Evolutionary conservation across 2,888 invertebrate species (phyloP), one percentile per base, ranked within the genome.

Genomic region (Seira ritae): DNA sequence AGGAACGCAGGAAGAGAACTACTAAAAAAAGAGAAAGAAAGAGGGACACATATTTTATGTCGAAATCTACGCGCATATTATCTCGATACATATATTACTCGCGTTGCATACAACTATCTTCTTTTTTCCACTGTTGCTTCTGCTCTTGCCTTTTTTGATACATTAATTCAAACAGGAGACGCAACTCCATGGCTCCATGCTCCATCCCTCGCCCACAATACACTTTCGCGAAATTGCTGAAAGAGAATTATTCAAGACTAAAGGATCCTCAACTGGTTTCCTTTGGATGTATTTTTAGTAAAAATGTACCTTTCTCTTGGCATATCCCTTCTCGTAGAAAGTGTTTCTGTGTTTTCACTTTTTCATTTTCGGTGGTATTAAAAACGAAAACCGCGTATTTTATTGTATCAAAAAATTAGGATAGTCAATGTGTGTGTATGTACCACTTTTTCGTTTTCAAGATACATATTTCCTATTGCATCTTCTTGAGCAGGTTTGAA

Each of bases 101-200:
- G 15, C 71, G 55, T 23, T 31, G 31, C 31, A 73, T 73, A 73
- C 55, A 55, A 20, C 42, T 6, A 65, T 77, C 23, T 62, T 42
- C 75, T 46, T 66, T 31, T 78, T 71, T 55, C 66, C 31, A 71
- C 71, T 79, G 79, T 79, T 79, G 79, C 79, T 79, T 70, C 67
- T 17, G 19, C 55, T 31, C 24, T 31, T 31, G n/a, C 12, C 31
- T 65, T 37, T 31, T 67, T 46, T 74, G 31, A 31, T 31, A 31
- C 31, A 31, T 31, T 31, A 31, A 31, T 31, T 31, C 31, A 8
- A 8, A 31, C 3, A 8, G 8, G 31, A 31, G 31, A 31, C 31
- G 8, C 31, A n/a, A n/a, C n/a, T n/a, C n/a, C n/a, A 31, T 8
- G 8, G 31, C 31, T 31, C 2, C 31, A n/a, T 31, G 8, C 8